Evolutionary conservation across 1,140 invertebrate species (phyloP).

Genomic region (Drosophila subobscura): DNA sequence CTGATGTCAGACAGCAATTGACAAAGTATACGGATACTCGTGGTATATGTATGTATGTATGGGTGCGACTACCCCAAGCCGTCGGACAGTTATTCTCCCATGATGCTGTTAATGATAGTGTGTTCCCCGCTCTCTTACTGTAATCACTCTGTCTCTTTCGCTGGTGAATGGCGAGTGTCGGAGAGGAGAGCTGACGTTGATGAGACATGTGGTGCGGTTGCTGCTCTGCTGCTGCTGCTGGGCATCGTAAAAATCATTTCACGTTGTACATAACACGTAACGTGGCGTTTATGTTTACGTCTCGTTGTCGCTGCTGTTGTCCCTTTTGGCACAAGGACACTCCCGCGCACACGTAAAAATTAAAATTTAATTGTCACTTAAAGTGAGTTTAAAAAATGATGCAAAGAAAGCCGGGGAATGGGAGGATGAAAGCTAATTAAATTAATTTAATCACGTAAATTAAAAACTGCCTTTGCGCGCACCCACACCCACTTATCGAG

Average conservation of each 20-base stretch:
- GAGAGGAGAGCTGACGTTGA: conserved; percentile 61
- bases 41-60: conserved; percentile 18
- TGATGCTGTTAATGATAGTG: conserved; percentile 73
- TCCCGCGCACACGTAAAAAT: conserved; percentile 35
- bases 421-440: conserved; percentile 57
- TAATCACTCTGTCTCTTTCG: background rate
- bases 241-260: conserved; percentile 76
- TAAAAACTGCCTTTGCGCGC: conserved; percentile 53
- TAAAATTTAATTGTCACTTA: conserved; percentile 73
- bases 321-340: conserved; percentile 31
- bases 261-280: conserved; percentile 73
- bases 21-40: conserved; percentile 49
- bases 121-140: background rate
- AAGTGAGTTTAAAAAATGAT: conserved; percentile 57
- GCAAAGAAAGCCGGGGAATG: conserved; percentile 5
- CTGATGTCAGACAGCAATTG: conserved; percentile 55
- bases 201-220: conserved; percentile 71
- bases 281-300: conserved; percentile 75
- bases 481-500: conserved; percentile 9
- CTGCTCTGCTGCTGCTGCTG: conserved; percentile 42
- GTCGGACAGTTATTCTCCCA: conserved; percentile 38
- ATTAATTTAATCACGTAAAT: conserved; percentile 79
- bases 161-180: conserved; percentile 2
- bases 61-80: background rate
- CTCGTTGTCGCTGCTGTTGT: conserved; percentile 50